These are phyloP conservation scores for Tapera naevia DNA, from an alignment of 2,797 vertebrate species.

Conservation along the genomic window DNA sequence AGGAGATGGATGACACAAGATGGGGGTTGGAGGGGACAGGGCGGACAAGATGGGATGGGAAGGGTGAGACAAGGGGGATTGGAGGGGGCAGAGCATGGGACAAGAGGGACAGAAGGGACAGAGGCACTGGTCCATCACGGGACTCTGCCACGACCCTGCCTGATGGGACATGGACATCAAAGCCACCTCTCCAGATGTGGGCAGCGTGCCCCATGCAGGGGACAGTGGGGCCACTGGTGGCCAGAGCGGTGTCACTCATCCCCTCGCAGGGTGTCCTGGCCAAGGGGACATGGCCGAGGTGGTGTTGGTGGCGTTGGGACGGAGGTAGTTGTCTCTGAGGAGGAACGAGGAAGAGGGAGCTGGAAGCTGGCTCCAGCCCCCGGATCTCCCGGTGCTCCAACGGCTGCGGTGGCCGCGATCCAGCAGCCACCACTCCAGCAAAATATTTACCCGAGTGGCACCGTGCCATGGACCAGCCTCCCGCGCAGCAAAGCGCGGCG, in stretches of 20 bases:
- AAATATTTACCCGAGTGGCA: slow-evolving; percentile 69
- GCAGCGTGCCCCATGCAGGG: background rate
- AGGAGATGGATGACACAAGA: too few relatives aligned
- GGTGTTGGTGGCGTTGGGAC: background rate
- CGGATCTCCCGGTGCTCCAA: slow-evolving; percentile 61
- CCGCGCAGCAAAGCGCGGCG: background rate
- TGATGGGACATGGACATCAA: accelerated
- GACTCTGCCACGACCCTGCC: background rate
- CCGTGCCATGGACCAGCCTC: slow-evolving; percentile 49
- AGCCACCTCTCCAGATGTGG: background rate
- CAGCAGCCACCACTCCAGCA: slow-evolving; percentile 58
- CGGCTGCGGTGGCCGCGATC: slow-evolving; percentile 51
- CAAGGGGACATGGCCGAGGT: background rate
- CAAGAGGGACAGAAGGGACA: too few relatives aligned
- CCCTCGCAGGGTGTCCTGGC: background rate
- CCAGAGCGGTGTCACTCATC: accelerated
- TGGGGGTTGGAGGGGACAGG: too few relatives aligned
- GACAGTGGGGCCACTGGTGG: background rate
- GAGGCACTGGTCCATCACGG: background rate
- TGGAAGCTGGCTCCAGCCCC: slow-evolving; percentile 34
- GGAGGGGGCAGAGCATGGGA: too few relatives aligned
- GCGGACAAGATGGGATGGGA: too few relatives aligned
- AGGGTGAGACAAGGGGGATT: too few relatives aligned
- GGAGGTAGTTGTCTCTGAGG: background rate
- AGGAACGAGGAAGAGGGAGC: slow-evolving; percentile 21